These are phyloP conservation scores for Podarcis raffonei DNA, from an alignment of 2,113 vertebrate genomes.

Conservation along the genomic window DNA sequence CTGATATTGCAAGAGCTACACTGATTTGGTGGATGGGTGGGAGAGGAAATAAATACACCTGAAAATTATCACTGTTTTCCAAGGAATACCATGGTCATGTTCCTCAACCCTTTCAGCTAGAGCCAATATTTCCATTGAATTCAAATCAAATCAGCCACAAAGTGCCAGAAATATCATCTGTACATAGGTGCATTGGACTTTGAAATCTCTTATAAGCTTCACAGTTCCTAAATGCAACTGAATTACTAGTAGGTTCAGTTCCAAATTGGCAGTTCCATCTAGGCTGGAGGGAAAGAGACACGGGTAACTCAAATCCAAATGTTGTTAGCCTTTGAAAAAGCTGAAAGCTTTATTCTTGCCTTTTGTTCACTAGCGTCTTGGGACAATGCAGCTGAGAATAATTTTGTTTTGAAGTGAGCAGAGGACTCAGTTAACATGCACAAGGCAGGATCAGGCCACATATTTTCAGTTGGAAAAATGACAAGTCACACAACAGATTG, in stretches of 20 bases:
- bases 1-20: neutral
- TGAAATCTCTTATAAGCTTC: slow-evolving; percentile 1
- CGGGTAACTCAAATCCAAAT: neutral
- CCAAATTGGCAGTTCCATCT: neutral
- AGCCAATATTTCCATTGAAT: neutral
- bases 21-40: too few relatives aligned
- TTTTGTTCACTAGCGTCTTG: slow-evolving; percentile 1
- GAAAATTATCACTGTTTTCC: neutral
- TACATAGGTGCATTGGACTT: neutral
- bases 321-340: neutral
- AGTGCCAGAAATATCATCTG: slow-evolving; percentile 7
- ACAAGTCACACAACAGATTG: neutral
- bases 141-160: slow-evolving; percentile 2
- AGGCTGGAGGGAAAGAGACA: neutral
- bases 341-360: neutral
- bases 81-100: neutral
- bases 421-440: neutral
- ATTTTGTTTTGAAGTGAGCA: neutral
- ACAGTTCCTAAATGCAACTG: neutral
- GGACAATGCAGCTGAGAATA: neutral
- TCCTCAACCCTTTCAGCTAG: neutral
- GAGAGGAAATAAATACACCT: neutral
- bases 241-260: neutral
- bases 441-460: neutral
- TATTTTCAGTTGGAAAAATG: neutral